Base-by-base conservation (phyloP, 2,113 vertebrate species). In the Chascanopsetta lugubris region DNA sequence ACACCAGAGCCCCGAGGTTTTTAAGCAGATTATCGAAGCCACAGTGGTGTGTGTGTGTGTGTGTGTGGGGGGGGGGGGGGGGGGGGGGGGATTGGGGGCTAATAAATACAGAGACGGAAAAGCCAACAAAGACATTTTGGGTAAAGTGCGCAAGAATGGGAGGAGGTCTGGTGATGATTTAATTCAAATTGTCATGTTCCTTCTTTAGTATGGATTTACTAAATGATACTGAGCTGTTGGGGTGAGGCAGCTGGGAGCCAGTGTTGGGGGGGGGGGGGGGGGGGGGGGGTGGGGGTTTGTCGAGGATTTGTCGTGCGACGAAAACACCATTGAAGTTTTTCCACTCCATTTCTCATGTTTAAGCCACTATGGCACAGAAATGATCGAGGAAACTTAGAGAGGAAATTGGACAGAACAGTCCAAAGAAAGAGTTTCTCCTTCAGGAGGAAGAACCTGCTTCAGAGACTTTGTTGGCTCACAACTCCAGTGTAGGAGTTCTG, bases 1-100 rank as follows among this genome's bases (percentile, higher is more conserved):
- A 79, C 72, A 43, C 46, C 69, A 59, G 70, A 70, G 62, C 54
- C 57, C 79, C 69, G 69, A 84, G 80, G 77, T 74, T 88, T 85
- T 82, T 81, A 84, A 87, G 85, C 57, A 83, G 84, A 87, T 85
- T 86, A 87, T 84, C 22, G 11, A 79, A 69, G 51, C 63, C 24
- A 11, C 21, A 3, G 71, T 32, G 67, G 50, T 47, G 67, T 61
- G 74, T 50, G 63, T 3, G 27, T 46, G 40, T 1, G 29, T 13
- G 49, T 50, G 27, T 2, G n/a, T n/a, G n/a, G n/a, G n/a, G n/a
- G n/a, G n/a, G n/a, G n/a, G n/a, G n/a, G n/a, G n/a, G n/a, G n/a
- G n/a, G n/a, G n/a, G n/a, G n/a, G n/a, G n/a, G n/a, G n/a, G n/a
- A n/a, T n/a, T n/a, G 4, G 43, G 66, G 69, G 72, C 53, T 80